Base-by-base conservation (phyloP, 2,888 invertebrate genomes). In the Uloborus plumipes region DNA sequence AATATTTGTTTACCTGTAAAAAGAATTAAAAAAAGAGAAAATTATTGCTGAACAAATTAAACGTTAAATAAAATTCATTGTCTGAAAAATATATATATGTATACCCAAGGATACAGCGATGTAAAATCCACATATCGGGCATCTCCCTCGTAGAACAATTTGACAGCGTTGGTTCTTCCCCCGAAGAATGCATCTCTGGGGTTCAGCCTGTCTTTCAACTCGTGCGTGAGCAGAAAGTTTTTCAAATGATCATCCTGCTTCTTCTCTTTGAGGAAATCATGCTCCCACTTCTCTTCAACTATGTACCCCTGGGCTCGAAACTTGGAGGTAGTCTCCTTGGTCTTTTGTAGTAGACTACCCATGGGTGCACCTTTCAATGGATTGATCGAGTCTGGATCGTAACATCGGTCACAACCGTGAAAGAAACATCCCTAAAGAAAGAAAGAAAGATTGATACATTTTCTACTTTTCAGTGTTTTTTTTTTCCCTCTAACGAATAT, bases 181-280 rank as follows among this genome's bases (percentile, higher is more conserved):
- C 87, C 87, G 82, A 72, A 87, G 65, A 88, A 87, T 16, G 86
- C 86, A 79, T 87, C 86, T 58, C 86, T 69, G n/a, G 87, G 86
- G 26, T 86, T 75, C 3, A 87, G 31, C 9, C 85, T 85, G 0
- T 78, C 76, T n/a, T 66, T 62, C 7, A 86, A 14, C 18, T 86
- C 78, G n/a, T 85, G 20, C 0, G 13, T 3, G 14, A 50, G 47
- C 55, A 51, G 20, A 70, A 59, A 6, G 1, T 4, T 39, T 39
- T 9, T 11, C 3, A 39, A 9, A 1, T 39, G 6, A 4, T 2
- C 1, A 2, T 84, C 79, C 0, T 53, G 15, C 51, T 86, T 84
- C 1, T 86, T n/a, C 58, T 85, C n/a, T 13, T 73, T 16, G 2
- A 83, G 67, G 39, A 85, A 87, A 6, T 86, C 85, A 51, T 86